Evolutionary conservation across 2,888 invertebrate genomes (phyloP).

Genomic region (Gisinianus flammeolus): DNA sequence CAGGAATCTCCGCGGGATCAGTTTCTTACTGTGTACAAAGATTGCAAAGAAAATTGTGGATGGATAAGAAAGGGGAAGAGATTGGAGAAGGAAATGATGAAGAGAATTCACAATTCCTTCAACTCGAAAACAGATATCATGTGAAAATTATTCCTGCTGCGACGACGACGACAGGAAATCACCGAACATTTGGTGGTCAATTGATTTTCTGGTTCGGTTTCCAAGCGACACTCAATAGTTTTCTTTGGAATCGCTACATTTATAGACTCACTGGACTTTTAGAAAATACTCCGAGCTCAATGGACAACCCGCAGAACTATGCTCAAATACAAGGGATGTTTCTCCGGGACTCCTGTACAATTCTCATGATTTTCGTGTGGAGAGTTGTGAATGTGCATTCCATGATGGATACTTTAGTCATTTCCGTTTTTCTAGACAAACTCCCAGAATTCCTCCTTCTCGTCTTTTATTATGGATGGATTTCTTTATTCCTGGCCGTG

Average conservation of each 20-base stretch:
- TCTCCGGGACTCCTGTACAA: neutral
- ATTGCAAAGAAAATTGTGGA: neutral
- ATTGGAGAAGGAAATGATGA: neutral
- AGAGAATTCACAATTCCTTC: neutral
- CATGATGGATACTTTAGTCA: neutral
- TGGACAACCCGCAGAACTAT: neutral
- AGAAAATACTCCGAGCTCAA: slow-evolving; percentile 62
- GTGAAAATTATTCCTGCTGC: neutral
- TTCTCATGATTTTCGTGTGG: neutral
- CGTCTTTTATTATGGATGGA: neutral
- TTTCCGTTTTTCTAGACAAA: neutral
- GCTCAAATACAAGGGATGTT: neutral
- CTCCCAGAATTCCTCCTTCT: neutral
- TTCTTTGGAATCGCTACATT: slow-evolving; percentile 85
- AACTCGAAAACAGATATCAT: neutral
- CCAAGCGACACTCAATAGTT: slow-evolving; percentile 75
- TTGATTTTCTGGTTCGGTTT: slow-evolving; percentile 58
- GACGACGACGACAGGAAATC: neutral
- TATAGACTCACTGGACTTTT: slow-evolving; percentile 78
- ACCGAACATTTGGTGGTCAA: no score
- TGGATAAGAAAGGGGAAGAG: neutral
- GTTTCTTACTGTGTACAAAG: neutral
- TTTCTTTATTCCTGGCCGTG: neutral
- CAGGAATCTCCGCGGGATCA: neutral
- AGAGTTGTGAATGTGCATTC: slow-evolving; percentile 8